phyloP scores from a whole-genome alignment of 2,797 vertebrate genomes.

The Nyctalus aviator region DNA sequence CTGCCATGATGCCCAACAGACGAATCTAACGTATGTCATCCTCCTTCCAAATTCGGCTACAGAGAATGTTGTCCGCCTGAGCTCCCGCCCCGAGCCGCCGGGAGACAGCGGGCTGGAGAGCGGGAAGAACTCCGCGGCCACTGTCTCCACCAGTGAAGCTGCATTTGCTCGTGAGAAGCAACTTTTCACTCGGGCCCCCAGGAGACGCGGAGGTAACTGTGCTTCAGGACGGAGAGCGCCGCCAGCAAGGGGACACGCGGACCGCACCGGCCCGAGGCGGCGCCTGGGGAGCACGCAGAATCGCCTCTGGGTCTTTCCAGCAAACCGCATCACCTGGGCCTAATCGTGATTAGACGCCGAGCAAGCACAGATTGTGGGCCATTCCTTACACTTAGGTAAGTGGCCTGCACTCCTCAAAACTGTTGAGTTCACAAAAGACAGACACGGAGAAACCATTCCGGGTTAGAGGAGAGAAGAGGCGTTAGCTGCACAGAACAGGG shows the following conservation, averaged over 20 bases:
- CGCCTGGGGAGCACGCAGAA: neutral
- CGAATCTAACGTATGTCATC: neutral
- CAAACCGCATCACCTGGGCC: neutral
- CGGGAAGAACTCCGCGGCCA: neutral
- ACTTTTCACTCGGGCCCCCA: neutral
- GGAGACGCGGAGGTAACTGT: neutral
- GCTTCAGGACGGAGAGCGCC: neutral
- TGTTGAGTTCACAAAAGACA: neutral
- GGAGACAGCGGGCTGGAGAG: neutral
- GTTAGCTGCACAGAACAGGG: neutral
- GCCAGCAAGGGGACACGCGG: neutral
- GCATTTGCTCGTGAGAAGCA: neutral
- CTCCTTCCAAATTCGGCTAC: slow-evolving; percentile 18
- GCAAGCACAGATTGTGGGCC: neutral
- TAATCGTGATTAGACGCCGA: fast-evolving
- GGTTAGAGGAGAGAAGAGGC: neutral
- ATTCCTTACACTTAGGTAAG: neutral
- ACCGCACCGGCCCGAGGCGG: fast-evolving
- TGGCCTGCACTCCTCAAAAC: neutral
- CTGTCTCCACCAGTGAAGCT: neutral
- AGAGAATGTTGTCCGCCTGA: neutral
- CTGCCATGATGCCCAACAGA: neutral
- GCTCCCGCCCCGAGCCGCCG: neutral
- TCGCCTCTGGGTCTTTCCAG: neutral
- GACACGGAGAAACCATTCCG: neutral